Conservation (phyloP, 2,113 vertebrate genomes). For the Phocoena phocoena region DNA sequence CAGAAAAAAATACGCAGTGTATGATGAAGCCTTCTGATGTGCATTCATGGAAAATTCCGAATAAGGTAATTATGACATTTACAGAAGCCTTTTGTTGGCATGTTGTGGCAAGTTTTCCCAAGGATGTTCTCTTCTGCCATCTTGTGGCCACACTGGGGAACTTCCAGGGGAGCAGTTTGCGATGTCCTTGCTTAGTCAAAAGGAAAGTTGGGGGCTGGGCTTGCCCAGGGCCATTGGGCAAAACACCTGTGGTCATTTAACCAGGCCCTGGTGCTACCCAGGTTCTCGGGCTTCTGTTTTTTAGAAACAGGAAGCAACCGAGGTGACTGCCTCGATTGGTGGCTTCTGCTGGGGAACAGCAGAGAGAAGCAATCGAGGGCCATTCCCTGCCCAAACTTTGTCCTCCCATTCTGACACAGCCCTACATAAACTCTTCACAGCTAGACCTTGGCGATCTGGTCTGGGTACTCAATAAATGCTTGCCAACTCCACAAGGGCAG, state of each 20-base stretch:
- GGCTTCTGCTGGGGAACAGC: background rate
- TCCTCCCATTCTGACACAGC: background rate
- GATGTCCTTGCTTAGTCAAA: background rate
- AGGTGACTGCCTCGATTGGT: background rate
- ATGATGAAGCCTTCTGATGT: background rate
- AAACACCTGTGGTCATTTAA: background rate
- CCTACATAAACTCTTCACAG: background rate
- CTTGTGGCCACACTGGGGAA: background rate
- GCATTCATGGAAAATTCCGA: background rate
- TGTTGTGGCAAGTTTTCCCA: background rate
- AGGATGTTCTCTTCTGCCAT: slow-evolving; percentile 27
- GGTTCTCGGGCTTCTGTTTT: background rate
- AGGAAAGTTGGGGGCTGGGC: background rate
- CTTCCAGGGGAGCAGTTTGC: background rate
- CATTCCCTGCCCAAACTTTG: background rate
- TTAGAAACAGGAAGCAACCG: background rate
- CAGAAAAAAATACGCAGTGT: background rate
- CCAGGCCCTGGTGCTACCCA: background rate
- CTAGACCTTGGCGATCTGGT: background rate
- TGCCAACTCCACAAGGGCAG: background rate
- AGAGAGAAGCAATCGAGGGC: background rate
- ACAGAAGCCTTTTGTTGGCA: background rate
- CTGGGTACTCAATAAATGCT: background rate
- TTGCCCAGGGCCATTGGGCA: background rate
- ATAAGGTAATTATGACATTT: background rate